phyloP scores from a whole-genome alignment of 2,888 invertebrate genomes.

The Neoitamus cyanurus region DNA sequence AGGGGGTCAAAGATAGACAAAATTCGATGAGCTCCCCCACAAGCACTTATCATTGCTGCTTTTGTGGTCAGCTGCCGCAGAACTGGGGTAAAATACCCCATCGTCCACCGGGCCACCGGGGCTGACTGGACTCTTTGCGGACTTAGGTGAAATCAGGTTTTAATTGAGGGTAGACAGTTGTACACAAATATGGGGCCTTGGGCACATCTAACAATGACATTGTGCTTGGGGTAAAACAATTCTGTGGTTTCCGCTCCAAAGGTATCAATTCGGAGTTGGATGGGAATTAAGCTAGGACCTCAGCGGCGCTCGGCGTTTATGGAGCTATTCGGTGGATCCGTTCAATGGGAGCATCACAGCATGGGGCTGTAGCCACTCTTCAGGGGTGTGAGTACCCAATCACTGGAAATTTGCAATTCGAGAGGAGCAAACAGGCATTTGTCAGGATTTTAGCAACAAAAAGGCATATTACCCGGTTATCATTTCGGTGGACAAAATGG shows the following conservation, averaged over 20 bases:
- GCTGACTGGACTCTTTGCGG: neutral
- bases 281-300: constrained; percentile 50
- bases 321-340: neutral
- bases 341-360: neutral
- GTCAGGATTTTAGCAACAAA: constrained; percentile 24
- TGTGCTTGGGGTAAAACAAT: constrained; percentile 47
- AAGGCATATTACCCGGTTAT: constrained; percentile 25
- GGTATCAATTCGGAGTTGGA: constrained; percentile 50
- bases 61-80: neutral
- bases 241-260: constrained; percentile 50
- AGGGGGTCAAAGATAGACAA: constrained; percentile 8
- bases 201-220: constrained; percentile 48
- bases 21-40: constrained; percentile 14
- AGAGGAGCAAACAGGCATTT: constrained; percentile 35
- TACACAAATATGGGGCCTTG: constrained; percentile 43
- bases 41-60: neutral
- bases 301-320: constrained; percentile 40
- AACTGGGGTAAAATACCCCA: neutral
- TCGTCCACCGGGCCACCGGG: neutral
- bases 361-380: no score
- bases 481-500: constrained; percentile 18
- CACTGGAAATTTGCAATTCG: neutral
- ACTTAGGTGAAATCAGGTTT: constrained; percentile 46
- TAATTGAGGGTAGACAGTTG: constrained; percentile 50
- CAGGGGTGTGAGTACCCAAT: neutral